Base-by-base conservation (phyloP, 2,113 vertebrate species). In the Megaceryle torquata region DNA sequence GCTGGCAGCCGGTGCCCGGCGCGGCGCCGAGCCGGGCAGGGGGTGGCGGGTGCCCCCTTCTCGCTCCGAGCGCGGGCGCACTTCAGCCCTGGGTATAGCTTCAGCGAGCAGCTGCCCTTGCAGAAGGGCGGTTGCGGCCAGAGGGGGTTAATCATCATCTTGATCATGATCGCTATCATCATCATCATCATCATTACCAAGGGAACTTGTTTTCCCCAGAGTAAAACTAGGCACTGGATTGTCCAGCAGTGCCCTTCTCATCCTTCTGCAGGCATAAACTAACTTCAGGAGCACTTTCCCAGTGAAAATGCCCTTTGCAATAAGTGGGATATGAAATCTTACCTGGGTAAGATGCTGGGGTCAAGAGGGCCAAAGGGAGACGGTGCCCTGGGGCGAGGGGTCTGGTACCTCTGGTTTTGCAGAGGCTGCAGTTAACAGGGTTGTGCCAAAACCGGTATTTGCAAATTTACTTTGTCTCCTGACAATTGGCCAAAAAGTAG, bases 401-500 rank as follows among this genome's bases (percentile, higher is more conserved):
- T 3, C 3, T 16, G 11, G 11, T 20, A 14, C 13, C 20, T 26
- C 17, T 54, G 31, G 1, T 70, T 87, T 59, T 50, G 46, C 35
- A 35, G 82, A 57, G 56, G 15, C 56, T 64, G 41, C 37, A 26
- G 26, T 31, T 67, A 39, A 29, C 5, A 6, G 28, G 2, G 6
- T 2, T n/a, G 7, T 71, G 75, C 51, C 48, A 15, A 26, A 78
- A 21, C 2, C 1, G 0, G 0, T 24, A 5, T 18, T 51, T 63
- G 68, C 5, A 0, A 15, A 41, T 89, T 85, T 44, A 57, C 31
- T 20, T 84, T 33, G 6, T 43, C 18, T 50, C 6, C 63, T 24
- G 19, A 13, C 0, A 0, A 3, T 0, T 6, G 24, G 9, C 31
- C n/a, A 22, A 75, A 56, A 9, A 74, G 35, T 24, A 4, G 43